These are phyloP conservation scores for Diprion similis DNA, from an alignment of 1,140 invertebrate genomes.

Conservation along the genomic window DNA sequence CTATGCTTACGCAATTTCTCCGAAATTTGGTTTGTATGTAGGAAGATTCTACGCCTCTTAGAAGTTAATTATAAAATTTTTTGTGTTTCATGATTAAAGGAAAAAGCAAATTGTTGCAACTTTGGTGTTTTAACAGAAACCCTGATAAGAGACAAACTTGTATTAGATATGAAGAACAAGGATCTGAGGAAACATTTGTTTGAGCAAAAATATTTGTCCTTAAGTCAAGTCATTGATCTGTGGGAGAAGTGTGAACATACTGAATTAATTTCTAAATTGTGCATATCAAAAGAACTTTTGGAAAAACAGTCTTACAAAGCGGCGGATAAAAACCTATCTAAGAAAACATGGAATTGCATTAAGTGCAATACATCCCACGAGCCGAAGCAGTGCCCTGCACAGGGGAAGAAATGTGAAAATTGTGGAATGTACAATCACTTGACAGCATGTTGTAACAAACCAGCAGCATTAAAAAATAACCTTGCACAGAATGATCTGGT, in stretches of 20 bases:
- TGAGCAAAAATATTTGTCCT: conserved; percentile 29
- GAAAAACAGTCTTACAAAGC: background rate
- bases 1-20: background rate
- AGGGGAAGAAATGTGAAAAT: conserved; percentile 15
- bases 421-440: conserved; percentile 25
- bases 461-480: background rate
- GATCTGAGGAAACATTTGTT: conserved; percentile 27
- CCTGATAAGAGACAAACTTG: conserved; percentile 36
- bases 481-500: too few relatives aligned
- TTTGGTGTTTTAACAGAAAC: conserved; percentile 31
- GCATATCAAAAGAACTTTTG: conserved; percentile 9
- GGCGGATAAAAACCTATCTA: background rate
- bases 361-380: conserved; percentile 28
- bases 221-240: conserved; percentile 20
- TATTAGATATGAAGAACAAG: conserved; percentile 31
- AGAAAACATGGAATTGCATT: conserved; percentile 20
- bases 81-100: conserved; percentile 20
- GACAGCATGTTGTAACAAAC: background rate
- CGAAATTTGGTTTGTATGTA: background rate
- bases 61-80: background rate
- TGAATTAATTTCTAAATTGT: conserved; percentile 17
- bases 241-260: conserved; percentile 21
- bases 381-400: conserved; percentile 28
- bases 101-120: conserved; percentile 35
- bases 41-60: background rate